Conservation (phyloP, 2,888 invertebrate genomes). For the Fissipunctia ypsillon region DNA sequence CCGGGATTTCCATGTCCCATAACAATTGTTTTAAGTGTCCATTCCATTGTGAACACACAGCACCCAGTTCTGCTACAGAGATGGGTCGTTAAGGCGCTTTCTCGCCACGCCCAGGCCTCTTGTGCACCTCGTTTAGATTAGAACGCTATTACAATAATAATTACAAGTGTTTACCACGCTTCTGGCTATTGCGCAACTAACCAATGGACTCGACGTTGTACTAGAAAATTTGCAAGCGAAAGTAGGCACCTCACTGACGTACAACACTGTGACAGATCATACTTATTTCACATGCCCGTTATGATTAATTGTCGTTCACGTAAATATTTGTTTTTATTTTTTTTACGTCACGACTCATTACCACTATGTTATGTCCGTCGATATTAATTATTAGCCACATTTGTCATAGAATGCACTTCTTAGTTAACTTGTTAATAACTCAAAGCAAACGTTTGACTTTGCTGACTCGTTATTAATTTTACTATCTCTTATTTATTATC, state of each 20-base stretch:
- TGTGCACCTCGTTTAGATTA: conserved; percentile 80
- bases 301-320: conserved; percentile 58
- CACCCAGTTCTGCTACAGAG: conserved; percentile 44
- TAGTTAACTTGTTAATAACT: conserved; percentile 41
- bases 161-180: conserved; percentile 82
- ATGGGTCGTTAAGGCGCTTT: conserved; percentile 72
- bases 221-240: conserved; percentile 86
- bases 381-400: conserved; percentile 61
- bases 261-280: conserved; percentile 69
- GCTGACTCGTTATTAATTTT: conserved; percentile 47
- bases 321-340: conserved; percentile 55
- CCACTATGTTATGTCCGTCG: conserved; percentile 38
- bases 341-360: conserved; percentile 48
- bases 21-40: conserved; percentile 42
- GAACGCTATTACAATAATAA: conserved; percentile 86
- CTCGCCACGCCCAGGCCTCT: conserved; percentile 72
- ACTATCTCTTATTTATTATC: conserved; percentile 59
- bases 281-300: conserved; percentile 54
- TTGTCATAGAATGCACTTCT: conserved; percentile 51
- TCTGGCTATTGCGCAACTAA: conserved; percentile 77
- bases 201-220: conserved; percentile 67
- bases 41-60: conserved; percentile 45
- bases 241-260: conserved; percentile 74
- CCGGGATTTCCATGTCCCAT: conserved; percentile 28
- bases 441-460: conserved; percentile 35